A percentile compares a stretch with the other conserved stretches of the same genome.
Conservation (phyloP, 2,113 vertebrate genomes). For the Mirza zaza region DNA sequence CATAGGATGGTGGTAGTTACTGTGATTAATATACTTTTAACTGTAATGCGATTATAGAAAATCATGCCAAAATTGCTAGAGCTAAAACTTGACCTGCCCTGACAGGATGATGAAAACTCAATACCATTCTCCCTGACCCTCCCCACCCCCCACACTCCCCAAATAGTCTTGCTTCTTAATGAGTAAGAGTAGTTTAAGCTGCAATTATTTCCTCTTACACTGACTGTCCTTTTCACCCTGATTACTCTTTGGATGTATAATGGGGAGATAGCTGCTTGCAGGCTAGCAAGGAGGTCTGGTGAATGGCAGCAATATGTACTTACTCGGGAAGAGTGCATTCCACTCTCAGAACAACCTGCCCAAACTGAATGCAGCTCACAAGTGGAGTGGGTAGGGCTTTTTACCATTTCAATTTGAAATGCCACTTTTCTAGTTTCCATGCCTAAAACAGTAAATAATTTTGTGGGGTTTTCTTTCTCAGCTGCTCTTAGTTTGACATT, state of each 20-base stretch:
- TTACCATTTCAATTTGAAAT: conserved; percentile 66
- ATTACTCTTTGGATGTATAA: conserved; percentile 79
- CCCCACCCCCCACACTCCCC: conserved; percentile 62
- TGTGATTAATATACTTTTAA: conserved; percentile 77
- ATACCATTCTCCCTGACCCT: conserved; percentile 67
- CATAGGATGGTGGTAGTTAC: conserved; percentile 70
- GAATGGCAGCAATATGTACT: conserved; percentile 66
- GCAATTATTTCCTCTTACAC: conserved; percentile 80
- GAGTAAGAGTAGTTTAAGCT: conserved; percentile 79
- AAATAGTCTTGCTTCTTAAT: conserved; percentile 79
- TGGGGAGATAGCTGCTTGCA: conserved; percentile 74
- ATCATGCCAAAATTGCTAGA: conserved; percentile 74
- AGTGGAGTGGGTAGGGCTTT: conserved; percentile 28
- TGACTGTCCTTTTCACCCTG: conserved; percentile 81
- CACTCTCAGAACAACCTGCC: conserved; percentile 61
- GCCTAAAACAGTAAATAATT: conserved; percentile 66
- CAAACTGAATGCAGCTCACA: conserved; percentile 38
- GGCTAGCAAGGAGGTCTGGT: conserved; percentile 54
- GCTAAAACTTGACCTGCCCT: conserved; percentile 79
- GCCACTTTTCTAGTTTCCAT: conserved; percentile 38
- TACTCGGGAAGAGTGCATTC: conserved; percentile 57
- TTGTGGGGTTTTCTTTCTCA: not conserved
- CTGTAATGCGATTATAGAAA: conserved; percentile 78
- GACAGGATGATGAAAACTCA: conserved; percentile 75
- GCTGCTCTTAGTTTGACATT: conserved; percentile 57